Evolutionary conservation across 2,888 invertebrate species (phyloP).

Genomic region (Cepaea hortensis): DNA sequence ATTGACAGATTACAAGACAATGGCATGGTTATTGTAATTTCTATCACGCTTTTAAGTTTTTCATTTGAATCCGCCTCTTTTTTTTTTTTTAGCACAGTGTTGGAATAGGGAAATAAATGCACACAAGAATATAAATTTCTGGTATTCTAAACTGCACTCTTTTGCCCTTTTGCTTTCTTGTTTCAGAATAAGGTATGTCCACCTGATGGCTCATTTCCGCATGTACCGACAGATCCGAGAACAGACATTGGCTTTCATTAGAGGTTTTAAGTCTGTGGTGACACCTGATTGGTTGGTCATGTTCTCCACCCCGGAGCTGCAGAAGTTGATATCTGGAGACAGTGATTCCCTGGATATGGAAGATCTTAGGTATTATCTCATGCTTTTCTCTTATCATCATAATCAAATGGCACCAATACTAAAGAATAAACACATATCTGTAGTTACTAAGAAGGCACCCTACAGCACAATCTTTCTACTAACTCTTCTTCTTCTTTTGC

Average conservation of each 20-base stretch:
- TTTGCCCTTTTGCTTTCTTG: not conserved
- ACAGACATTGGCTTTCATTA: constrained; percentile 96
- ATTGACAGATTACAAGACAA: no score
- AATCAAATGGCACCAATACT: no score
- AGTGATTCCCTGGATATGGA: constrained; percentile 91
- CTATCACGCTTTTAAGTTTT: no score
- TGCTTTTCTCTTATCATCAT: no score
- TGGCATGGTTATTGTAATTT: no score
- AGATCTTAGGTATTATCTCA: constrained; percentile 74
- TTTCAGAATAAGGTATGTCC: constrained; percentile 94
- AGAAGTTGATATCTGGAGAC: constrained; percentile 96
- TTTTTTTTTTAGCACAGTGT: no score
- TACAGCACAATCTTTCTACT: no score
- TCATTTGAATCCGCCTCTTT: no score
- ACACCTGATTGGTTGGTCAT: constrained; percentile 95
- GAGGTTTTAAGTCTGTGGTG: constrained; percentile 95
- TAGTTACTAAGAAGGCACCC: no score
- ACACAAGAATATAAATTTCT: not conserved
- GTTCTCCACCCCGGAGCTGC: constrained; percentile 96
- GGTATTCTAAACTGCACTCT: not conserved
- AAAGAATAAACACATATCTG: no score
- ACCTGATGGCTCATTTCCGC: constrained; percentile 93
- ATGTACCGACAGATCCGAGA: constrained; percentile 98
- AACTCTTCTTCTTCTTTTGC: no score
- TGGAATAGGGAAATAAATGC: not conserved